Evolutionary conservation across 2,888 invertebrate species (phyloP).

Genomic region (Hipparchia semele): DNA sequence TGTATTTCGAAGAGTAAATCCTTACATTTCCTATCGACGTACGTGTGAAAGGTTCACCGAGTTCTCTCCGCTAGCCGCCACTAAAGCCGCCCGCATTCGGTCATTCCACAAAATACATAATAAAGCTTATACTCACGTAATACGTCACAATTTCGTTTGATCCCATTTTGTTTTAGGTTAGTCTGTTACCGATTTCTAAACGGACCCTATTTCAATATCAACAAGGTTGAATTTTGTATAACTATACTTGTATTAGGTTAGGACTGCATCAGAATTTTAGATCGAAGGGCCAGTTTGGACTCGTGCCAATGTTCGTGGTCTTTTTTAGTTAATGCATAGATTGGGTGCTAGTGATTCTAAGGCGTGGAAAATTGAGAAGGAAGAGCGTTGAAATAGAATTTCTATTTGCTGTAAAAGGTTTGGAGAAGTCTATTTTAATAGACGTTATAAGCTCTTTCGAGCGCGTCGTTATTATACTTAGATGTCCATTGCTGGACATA

Average conservation of each 20-base stretch:
- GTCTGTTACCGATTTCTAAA: not conserved
- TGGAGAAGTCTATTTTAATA: not conserved
- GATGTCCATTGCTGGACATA: too few species aligned
- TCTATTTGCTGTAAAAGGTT: conserved; percentile 14
- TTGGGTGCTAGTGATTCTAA: conserved; percentile 35
- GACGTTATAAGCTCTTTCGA: too few species aligned
- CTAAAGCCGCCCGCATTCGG: conserved; percentile 33
- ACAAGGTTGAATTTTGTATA: conserved; percentile 27
- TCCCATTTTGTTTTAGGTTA: conserved; percentile 1
- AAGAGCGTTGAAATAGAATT: conserved; percentile 20
- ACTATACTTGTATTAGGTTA: conserved; percentile 17
- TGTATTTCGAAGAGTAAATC: conserved; percentile 40
- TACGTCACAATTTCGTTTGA: conserved; percentile 28
- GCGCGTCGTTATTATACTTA: too few species aligned
- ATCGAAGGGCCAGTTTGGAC: conserved; percentile 47
- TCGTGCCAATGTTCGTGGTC: conserved; percentile 61
- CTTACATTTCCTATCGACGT: conserved; percentile 41
- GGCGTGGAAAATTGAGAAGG: conserved; percentile 27
- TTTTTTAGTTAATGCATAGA: conserved; percentile 71
- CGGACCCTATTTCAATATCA: not conserved
- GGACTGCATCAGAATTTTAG: conserved; percentile 58
- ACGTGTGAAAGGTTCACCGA: conserved; percentile 39
- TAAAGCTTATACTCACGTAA: conserved; percentile 14
- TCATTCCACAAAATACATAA: conserved; percentile 13
- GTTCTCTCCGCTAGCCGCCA: conserved; percentile 29